Percentiles rank a stretch among this genome's conserved stretches.
phyloP scores from a whole-genome alignment of 2,888 invertebrate genomes.

The Drymonia ruficornis region DNA sequence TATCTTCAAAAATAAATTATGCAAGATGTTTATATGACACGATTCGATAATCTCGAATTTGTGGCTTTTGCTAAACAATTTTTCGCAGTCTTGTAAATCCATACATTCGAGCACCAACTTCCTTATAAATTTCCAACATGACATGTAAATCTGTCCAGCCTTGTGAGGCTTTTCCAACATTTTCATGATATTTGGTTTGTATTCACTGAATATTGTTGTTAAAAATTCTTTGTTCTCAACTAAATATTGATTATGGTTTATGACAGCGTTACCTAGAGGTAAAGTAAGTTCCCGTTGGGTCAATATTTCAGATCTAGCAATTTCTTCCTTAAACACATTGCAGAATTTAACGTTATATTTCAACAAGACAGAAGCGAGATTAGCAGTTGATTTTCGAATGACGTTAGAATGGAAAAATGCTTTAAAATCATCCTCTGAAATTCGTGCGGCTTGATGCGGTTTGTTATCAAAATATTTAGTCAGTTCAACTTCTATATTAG shows the following conservation, averaged over 20 bases:
- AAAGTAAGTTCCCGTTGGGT: slow-evolving; percentile 87
- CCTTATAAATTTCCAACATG: slow-evolving; percentile 84
- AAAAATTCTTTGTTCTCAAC: slow-evolving; percentile 76
- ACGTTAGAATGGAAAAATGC: slow-evolving; percentile 79
- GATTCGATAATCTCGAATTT: slow-evolving; percentile 86
- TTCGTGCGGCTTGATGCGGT: slow-evolving; percentile 82
- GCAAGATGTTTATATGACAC: slow-evolving; percentile 84
- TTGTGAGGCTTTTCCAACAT: slow-evolving; percentile 89
- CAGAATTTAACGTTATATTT: slow-evolving; percentile 79
- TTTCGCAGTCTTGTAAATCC: slow-evolving; percentile 82
- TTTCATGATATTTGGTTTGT: slow-evolving; percentile 86
- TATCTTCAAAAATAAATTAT: slow-evolving; percentile 82
- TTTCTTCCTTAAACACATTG: slow-evolving; percentile 73
- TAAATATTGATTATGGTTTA: slow-evolving; percentile 67
- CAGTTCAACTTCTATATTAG: slow-evolving; percentile 82
- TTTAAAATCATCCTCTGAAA: slow-evolving; percentile 82
- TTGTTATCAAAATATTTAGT: slow-evolving; percentile 84
- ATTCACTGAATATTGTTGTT: slow-evolving; percentile 81
- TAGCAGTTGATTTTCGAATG: slow-evolving; percentile 83
- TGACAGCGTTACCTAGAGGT: slow-evolving; percentile 82
- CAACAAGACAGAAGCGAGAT: slow-evolving; percentile 84
- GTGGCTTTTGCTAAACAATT: slow-evolving; percentile 83
- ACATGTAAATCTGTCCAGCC: slow-evolving; percentile 86
- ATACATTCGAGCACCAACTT: slow-evolving; percentile 86
- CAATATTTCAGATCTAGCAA: slow-evolving; percentile 71